Conservation (phyloP, 2,797 vertebrate genomes). For the Melanotaenia trifasciata region DNA sequence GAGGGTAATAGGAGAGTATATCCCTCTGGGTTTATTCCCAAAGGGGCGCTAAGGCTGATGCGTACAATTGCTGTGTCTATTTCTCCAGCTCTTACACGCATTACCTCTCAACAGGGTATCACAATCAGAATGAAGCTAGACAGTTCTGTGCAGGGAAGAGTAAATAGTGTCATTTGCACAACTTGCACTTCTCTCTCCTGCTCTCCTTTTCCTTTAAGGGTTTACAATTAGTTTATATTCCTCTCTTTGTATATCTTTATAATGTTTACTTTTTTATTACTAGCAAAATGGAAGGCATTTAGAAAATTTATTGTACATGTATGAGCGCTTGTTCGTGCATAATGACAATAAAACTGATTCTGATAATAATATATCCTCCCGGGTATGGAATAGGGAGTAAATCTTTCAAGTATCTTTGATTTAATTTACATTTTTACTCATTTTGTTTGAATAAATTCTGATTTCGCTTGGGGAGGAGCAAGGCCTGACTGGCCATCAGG, state of each 20-base stretch:
- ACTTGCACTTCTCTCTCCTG: background rate
- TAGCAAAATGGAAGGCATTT: no score
- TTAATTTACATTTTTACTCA: background rate
- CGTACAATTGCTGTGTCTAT: constrained; percentile 34
- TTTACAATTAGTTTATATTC: background rate
- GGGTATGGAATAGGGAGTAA: background rate
- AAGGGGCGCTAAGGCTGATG: constrained; percentile 21
- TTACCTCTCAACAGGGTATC: background rate
- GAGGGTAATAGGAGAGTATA: constrained; percentile 16
- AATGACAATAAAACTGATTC: no score
- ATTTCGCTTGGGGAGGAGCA: no score
- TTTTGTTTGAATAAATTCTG: background rate
- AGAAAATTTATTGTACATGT: no score
- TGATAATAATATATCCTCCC: background rate
- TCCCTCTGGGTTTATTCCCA: constrained; percentile 33
- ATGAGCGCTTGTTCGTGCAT: no score
- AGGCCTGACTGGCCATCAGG: no score
- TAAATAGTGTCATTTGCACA: background rate
- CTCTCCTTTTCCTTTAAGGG: background rate
- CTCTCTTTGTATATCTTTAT: no score
- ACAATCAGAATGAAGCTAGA: background rate
- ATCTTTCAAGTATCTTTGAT: background rate
- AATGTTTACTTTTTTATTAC: no score
- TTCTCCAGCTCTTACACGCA: constrained; percentile 3
- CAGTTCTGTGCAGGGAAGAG: background rate